These are phyloP conservation scores for Neopipo cinnamomea DNA, from an alignment of 2,113 vertebrate genomes.

Conservation along the genomic window DNA sequence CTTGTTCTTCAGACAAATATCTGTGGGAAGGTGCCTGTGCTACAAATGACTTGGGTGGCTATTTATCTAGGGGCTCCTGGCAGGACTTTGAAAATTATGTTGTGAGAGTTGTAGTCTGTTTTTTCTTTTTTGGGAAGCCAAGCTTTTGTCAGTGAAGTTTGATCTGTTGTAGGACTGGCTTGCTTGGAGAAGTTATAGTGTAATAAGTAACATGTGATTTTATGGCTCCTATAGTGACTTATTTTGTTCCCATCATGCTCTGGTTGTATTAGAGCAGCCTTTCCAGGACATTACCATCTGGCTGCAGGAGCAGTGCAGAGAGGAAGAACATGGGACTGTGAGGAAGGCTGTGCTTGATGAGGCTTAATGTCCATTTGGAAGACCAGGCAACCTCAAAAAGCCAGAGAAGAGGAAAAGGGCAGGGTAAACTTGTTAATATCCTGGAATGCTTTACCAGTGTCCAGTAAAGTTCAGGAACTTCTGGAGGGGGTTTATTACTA, in stretches of 20 bases:
- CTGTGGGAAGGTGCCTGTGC: background rate
- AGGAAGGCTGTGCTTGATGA: background rate
- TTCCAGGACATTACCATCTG: background rate
- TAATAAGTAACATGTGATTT: background rate
- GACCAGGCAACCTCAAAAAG: background rate
- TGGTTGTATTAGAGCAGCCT: background rate
- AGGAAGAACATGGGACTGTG: fast-evolving
- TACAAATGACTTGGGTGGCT: background rate
- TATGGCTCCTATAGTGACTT: background rate
- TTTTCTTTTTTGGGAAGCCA: background rate
- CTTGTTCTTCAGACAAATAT: background rate
- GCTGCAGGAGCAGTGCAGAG: background rate
- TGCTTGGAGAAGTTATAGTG: background rate
- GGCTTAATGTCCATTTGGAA: background rate
- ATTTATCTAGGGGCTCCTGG: background rate
- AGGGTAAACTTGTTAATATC: background rate
- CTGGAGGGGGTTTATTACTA: background rate
- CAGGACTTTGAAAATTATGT: background rate
- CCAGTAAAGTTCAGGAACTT: background rate
- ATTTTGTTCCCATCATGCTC: background rate
- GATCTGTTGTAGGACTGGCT: background rate
- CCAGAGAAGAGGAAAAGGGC: background rate
- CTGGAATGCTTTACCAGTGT: background rate
- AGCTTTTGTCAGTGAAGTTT: background rate
- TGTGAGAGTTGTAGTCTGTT: background rate